Conservation (phyloP, 2,113 vertebrate genomes). For the Ariopsis seemanni region DNA sequence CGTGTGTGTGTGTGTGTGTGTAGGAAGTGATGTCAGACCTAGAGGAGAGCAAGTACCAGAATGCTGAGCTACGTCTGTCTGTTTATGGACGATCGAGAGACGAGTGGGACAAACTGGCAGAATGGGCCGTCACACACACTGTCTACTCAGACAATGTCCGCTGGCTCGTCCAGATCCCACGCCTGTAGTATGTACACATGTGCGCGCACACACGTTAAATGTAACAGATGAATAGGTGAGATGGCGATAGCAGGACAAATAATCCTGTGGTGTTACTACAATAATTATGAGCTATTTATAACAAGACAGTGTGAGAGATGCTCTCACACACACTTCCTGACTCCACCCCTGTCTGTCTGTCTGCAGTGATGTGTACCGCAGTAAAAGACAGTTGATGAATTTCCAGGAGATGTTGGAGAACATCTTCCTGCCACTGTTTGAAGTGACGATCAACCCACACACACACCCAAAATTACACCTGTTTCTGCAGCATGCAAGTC, state of each 20-base stretch:
- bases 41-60: conserved; percentile 98
- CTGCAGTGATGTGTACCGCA: conserved; percentile 87
- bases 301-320: neutral
- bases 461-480: conserved; percentile 92
- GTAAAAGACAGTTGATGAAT: conserved; percentile 90
- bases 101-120: conserved; percentile 91
- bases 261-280: too few species aligned
- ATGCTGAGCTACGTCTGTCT: conserved; percentile 90
- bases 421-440: conserved; percentile 92
- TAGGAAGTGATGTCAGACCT: conserved; percentile 95
- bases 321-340: too few species aligned
- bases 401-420: conserved; percentile 99
- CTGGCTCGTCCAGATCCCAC: conserved; percentile 94
- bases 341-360: neutral
- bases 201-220: neutral
- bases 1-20: neutral
- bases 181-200: conserved; percentile 86
- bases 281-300: too few species aligned
- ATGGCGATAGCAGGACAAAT: too few species aligned
- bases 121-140: conserved; percentile 84
- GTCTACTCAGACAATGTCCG: conserved; percentile 95
- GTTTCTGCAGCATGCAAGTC: conserved; percentile 88
- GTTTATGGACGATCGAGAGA: conserved; percentile 90
- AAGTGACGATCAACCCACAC: conserved; percentile 85
- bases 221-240: too few species aligned